phyloP scores from a whole-genome alignment of 2,113 vertebrate genomes.

The Brachyhypopomus gauderio region DNA sequence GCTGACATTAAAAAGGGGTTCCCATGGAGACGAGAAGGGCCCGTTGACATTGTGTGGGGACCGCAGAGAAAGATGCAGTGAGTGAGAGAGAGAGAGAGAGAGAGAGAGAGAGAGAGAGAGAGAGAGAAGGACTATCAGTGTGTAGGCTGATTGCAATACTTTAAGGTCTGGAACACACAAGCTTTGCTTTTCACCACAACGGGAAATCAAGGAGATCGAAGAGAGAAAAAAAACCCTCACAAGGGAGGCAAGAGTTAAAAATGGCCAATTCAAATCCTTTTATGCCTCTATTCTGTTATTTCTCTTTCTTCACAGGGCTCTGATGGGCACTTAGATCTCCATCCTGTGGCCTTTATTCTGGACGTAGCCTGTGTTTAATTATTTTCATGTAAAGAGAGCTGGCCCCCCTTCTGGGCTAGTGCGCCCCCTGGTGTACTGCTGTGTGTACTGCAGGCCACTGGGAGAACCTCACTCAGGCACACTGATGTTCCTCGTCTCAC shows the following conservation, averaged over 20 bases:
- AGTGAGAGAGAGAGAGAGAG: background rate
- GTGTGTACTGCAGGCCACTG: conserved; percentile 14
- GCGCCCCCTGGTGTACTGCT: background rate
- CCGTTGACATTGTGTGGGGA: conserved; percentile 67
- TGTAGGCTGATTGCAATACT: conserved; percentile 57
- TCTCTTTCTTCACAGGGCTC: background rate
- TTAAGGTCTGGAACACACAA: conserved; percentile 64
- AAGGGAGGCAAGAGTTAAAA: conserved; percentile 10
- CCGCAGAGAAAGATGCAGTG: conserved; percentile 53
- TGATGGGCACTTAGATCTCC: background rate
- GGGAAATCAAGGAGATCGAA: background rate
- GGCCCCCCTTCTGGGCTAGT: background rate
- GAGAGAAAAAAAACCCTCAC: background rate
- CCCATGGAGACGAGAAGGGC: conserved; percentile 77
- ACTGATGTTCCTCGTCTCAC: conserved; percentile 55
- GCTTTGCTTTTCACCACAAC: conserved; percentile 1
- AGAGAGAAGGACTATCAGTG: conserved; percentile 52
- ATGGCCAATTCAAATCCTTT: conserved; percentile 12
- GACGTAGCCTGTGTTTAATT: conserved; percentile 18
- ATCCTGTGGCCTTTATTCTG: conserved; percentile 3
- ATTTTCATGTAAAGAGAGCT: background rate
- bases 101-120: background rate
- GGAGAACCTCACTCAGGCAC: too few relatives aligned
- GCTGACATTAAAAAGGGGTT: conserved; percentile 77
- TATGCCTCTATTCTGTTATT: background rate